Evolutionary conservation across 2,888 invertebrate species (phyloP), one percentile per base, ranked within the genome.

Genomic region (Caenorhabditis imperialis): DNA sequence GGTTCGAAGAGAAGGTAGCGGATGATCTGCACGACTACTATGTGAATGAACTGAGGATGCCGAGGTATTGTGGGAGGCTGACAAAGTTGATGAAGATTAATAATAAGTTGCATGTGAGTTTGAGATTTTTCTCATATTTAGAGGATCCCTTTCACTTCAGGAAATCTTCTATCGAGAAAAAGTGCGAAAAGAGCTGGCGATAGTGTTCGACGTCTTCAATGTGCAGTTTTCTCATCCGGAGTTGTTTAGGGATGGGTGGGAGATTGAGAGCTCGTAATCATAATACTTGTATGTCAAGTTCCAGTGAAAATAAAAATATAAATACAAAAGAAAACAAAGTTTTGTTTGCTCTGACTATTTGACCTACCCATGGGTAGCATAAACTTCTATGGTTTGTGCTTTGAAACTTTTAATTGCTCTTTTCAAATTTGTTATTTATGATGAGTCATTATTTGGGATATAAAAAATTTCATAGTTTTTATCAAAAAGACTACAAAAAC

Each of bases 161-260:
- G 37, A 37, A 16, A 37, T 37, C 14, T 37, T 37, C 37, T 33
- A 12, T 8, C 6, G 16, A 30, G 27, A 44, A 53, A 25, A 25
- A 27, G 12, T 63, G 25, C 47, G 55, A 25, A 30, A 58, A 14
- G 65, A 72, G 25, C 25, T 79, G 51, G 75, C 73, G 5, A 10
- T 47, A 12, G 53, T 79, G 18, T 77, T 79, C 37, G 75, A 79
- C 35, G 51, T 79, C 12, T 75, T 79, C 48, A 61, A 58, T 44
- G 55, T 77, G n/a, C 69, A 71, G 20, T 25, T 77, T 16, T 58
- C 55, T 12, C 74, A 76, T 55, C 53, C 62, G 8, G 53, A 53
- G 12, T 44, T 62, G 51, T 62, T 62, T 35, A 22, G 42, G 10
- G 44, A 55, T n/a, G n/a, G n/a, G n/a, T n/a, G n/a, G n/a, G n/a